A percentile compares a stretch with the other conserved stretches of the same genome.
phyloP scores from a whole-genome alignment of 2,113 vertebrate genomes.

The Erinaceus europaeus region DNA sequence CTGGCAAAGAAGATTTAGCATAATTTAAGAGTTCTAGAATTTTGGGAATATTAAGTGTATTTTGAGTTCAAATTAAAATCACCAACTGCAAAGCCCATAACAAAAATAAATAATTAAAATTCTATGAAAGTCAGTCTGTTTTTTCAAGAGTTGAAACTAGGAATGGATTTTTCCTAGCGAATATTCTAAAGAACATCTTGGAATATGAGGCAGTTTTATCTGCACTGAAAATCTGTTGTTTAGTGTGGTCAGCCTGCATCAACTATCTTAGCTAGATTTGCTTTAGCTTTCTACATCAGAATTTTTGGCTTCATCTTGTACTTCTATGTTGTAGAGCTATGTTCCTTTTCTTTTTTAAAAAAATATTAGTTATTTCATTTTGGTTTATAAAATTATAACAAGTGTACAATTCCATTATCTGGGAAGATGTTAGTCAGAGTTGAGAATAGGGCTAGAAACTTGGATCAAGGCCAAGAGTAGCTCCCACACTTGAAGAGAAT shows the following conservation, averaged over 20 bases:
- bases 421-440: no score
- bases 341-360: no score
- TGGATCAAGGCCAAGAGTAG: no score
- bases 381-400: no score
- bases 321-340: background rate
- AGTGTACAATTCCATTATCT: no score
- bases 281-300: background rate
- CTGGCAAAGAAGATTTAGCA: background rate
- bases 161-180: background rate
- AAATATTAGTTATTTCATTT: no score
- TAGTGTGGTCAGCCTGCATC: background rate
- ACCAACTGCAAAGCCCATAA: background rate
- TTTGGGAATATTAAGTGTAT: background rate
- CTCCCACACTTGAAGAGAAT: no score
- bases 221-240: background rate
- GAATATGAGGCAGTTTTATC: background rate
- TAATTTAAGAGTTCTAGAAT: background rate
- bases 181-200: background rate
- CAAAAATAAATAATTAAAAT: no score
- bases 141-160: background rate
- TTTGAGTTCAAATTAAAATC: background rate
- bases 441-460: no score
- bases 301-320: background rate
- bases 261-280: background rate
- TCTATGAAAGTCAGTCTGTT: background rate